These are phyloP conservation scores for Netelia inedita DNA, from an alignment of 2,888 invertebrate genomes.

Conservation along the genomic window DNA sequence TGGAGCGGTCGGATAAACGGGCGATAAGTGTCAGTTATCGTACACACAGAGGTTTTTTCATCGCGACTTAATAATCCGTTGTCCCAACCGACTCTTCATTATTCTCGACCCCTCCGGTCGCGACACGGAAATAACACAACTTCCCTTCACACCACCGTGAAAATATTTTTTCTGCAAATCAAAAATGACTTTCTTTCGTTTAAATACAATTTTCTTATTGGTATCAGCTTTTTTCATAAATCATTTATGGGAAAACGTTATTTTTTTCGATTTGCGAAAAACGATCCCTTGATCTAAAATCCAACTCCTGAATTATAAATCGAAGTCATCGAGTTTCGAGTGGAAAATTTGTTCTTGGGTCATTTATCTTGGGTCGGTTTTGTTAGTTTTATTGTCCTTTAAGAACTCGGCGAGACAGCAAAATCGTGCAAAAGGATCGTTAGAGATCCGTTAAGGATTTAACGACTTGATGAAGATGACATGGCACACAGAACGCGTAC, in stretches of 20 bases:
- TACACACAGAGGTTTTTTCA: slow-evolving; percentile 33
- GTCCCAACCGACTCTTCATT: slow-evolving; percentile 16
- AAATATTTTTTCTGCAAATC: neutral
- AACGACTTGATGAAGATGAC: slow-evolving; percentile 69
- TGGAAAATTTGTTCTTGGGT: neutral
- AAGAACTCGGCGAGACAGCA: neutral
- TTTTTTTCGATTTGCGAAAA: no score
- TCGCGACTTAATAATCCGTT: slow-evolving; percentile 41
- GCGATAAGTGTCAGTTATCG: slow-evolving; percentile 56
- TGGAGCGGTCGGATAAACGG: slow-evolving; percentile 55
- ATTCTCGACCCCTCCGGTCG: slow-evolving; percentile 7
- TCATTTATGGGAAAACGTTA: no score
- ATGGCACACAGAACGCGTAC: slow-evolving; percentile 59
- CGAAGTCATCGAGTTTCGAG: no score
- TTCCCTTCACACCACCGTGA: neutral
- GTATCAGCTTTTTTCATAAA: no score
- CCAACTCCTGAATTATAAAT: no score
- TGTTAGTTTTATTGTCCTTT: slow-evolving; percentile 5
- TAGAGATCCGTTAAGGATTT: slow-evolving; percentile 60
- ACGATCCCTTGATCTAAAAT: no score
- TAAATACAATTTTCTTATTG: no score
- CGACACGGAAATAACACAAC: neutral
- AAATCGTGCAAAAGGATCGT: slow-evolving; percentile 35
- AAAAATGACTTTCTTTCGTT: neutral
- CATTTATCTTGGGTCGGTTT: neutral